These are phyloP conservation scores for Armadillidium nasatum DNA, from an alignment of 1,140 invertebrate species.

Conservation along the genomic window DNA sequence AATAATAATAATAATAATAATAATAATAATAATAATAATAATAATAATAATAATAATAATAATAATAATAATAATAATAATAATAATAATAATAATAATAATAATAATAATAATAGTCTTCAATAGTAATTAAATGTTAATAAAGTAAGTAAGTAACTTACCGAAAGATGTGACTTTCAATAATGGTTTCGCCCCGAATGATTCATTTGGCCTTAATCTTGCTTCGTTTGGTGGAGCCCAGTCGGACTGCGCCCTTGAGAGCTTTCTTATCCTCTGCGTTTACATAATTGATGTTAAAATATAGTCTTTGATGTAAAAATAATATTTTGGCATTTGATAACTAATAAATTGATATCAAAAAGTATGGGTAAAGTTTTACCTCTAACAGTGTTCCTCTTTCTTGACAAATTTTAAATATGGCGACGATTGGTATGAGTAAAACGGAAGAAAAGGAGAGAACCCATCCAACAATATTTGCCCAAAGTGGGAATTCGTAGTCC, in stretches of 20 bases:
- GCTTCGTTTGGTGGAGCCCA: conserved; percentile 43
- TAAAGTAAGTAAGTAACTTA: conserved; percentile 20
- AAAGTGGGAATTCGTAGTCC: conserved; percentile 66
- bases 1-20: conserved; percentile 1
- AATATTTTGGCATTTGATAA: too few relatives aligned
- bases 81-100: conserved; percentile 8
- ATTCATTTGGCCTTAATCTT: conserved; percentile 42
- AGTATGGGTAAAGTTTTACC: conserved; percentile 18
- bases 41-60: background rate
- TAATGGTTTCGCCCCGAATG: conserved; percentile 43
- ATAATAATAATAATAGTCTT: background rate
- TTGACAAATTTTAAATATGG: conserved; percentile 56
- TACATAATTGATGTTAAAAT: too few relatives aligned
- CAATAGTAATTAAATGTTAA: too few relatives aligned
- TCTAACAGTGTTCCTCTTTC: conserved; percentile 38
- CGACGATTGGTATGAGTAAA: conserved; percentile 62
- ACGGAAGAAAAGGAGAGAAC: conserved; percentile 66
- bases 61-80: conserved; percentile 3
- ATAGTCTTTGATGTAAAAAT: too few relatives aligned
- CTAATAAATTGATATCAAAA: too few relatives aligned
- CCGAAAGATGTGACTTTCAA: conserved; percentile 44
- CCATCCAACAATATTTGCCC: conserved; percentile 73
- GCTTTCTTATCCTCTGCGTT: conserved; percentile 37
- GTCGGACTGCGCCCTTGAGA: conserved; percentile 34
- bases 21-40: background rate